phyloP scores from a whole-genome alignment of 2,797 vertebrate genomes.

The Malurus leucopterus region DNA sequence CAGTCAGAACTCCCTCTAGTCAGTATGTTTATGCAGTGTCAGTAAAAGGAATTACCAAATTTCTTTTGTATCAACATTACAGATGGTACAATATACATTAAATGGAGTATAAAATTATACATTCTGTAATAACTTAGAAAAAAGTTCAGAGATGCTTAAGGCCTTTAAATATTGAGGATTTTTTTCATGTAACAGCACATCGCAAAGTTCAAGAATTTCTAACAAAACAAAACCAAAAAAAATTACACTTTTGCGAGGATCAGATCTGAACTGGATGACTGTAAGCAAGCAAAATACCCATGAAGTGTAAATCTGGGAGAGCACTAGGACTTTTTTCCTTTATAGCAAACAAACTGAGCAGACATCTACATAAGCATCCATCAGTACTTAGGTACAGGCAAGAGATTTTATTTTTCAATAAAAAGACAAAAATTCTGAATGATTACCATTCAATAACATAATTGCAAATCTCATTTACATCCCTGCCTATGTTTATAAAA shows the following conservation, averaged over 20 bases:
- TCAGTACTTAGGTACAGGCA: slow-evolving; percentile 59
- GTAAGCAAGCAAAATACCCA: slow-evolving; percentile 54
- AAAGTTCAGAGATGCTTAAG: slow-evolving; percentile 71
- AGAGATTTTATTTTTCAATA: slow-evolving; percentile 56
- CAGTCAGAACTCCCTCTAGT: slow-evolving; percentile 7
- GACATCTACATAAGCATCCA: slow-evolving; percentile 69
- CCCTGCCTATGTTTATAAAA: slow-evolving; percentile 56
- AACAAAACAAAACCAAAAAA: neutral
- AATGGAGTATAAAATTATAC: slow-evolving; percentile 73
- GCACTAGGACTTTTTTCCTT: slow-evolving; percentile 18
- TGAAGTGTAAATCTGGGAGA: slow-evolving; percentile 7
- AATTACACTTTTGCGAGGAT: slow-evolving; percentile 2
- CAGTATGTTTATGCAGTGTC: slow-evolving; percentile 11
- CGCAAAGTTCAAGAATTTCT: slow-evolving; percentile 30
- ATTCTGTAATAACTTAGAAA: slow-evolving; percentile 71
- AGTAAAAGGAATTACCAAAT: slow-evolving; percentile 20
- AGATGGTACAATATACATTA: slow-evolving; percentile 55
- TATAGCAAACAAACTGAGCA: slow-evolving; percentile 55
- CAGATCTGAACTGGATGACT: neutral
- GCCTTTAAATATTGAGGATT: slow-evolving; percentile 71
- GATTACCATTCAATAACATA: slow-evolving; percentile 47
- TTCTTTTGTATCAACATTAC: slow-evolving; percentile 33
- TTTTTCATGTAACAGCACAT: slow-evolving; percentile 48
- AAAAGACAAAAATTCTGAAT: slow-evolving; percentile 48
- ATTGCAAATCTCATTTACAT: slow-evolving; percentile 68